Conservation (phyloP, 2,888 invertebrate species). For the Apotomis turbidana region DNA sequence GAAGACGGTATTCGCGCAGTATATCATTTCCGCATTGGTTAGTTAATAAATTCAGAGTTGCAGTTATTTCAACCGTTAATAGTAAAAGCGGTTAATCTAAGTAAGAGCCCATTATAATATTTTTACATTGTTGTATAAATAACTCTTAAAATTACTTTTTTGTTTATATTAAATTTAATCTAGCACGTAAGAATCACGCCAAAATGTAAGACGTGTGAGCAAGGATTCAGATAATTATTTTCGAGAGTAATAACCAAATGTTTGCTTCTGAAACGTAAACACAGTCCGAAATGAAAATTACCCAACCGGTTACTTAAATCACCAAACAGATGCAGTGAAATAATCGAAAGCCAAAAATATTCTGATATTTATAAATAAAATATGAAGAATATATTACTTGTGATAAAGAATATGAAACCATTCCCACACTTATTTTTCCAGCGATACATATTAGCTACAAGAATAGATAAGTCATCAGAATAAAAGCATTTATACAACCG, state of each 20-base stretch:
- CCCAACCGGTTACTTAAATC: constrained; percentile 5
- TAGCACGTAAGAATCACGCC: constrained; percentile 61
- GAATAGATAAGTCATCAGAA: constrained; percentile 11
- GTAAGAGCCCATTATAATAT: constrained; percentile 8
- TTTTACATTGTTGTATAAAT: constrained; percentile 18
- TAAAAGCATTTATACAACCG: constrained; percentile 37
- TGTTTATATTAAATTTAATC: constrained; percentile 5
- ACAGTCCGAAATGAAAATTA: constrained; percentile 6
- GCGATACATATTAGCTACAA: constrained; percentile 46
- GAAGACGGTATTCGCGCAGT: constrained; percentile 80
- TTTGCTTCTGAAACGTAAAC: constrained; percentile 7
- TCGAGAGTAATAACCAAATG: background rate
- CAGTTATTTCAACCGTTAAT: constrained; percentile 56
- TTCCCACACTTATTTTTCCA: constrained; percentile 58
- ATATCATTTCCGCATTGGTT: constrained; percentile 25
- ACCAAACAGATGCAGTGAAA: constrained; percentile 28
- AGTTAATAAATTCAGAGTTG: constrained; percentile 44
- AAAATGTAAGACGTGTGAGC: constrained; percentile 81
- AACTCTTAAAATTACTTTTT: constrained; percentile 1
- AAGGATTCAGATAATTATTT: constrained; percentile 47
- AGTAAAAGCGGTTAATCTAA: constrained; percentile 37
- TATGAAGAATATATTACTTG: constrained; percentile 35
- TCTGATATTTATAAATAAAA: constrained; percentile 10
- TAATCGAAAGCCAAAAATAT: constrained; percentile 13
- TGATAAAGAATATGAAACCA: constrained; percentile 54